Percentiles rank a stretch among this genome's conserved stretches.
Evolutionary conservation across 2,113 vertebrate genomes (phyloP).

Genomic region (Hymenochirus boettgeri): DNA sequence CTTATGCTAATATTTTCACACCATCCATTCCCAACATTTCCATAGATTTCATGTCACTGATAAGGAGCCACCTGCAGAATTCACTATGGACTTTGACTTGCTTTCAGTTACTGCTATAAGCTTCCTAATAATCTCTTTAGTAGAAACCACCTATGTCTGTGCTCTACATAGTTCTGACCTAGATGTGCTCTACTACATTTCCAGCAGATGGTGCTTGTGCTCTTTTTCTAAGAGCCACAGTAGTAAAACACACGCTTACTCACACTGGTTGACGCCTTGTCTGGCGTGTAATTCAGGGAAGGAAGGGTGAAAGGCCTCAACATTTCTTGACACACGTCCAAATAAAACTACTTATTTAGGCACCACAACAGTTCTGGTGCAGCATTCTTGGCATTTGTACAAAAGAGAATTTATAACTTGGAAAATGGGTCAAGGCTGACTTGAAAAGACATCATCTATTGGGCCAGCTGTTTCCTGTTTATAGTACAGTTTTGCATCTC

Average conservation of each 20-base stretch:
- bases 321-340: background rate
- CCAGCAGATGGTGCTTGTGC: background rate
- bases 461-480: conserved; percentile 29
- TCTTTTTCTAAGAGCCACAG: background rate
- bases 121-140: no score
- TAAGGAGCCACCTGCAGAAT: no score
- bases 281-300: background rate
- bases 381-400: background rate
- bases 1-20: no score
- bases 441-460: conserved; percentile 6
- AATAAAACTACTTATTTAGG: background rate
- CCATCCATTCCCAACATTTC: no score
- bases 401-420: conserved; percentile 2
- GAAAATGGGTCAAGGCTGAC: conserved; percentile 15
- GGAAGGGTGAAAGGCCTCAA: conserved; percentile 1
- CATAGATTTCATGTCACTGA: no score
- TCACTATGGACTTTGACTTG: no score
- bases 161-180: no score
- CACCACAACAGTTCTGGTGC: background rate
- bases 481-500: conserved; percentile 2
- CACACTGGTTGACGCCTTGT: background rate
- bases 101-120: no score
- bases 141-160: no score
- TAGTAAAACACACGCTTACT: background rate
- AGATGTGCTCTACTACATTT: no score